Evolutionary conservation across 2,113 vertebrate genomes (phyloP).

Genomic region (Hippocampus comes): DNA sequence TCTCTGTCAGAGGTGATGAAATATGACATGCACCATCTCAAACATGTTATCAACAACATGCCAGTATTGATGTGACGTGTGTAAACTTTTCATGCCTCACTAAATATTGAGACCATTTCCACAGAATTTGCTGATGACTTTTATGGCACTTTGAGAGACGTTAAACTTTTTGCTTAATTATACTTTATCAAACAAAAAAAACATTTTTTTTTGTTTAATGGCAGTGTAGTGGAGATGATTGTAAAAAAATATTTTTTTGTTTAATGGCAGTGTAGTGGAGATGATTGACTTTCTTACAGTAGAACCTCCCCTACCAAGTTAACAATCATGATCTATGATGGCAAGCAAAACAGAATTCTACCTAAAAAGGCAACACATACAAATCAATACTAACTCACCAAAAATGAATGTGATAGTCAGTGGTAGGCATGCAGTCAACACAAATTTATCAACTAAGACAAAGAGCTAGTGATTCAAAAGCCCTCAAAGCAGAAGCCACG

Average conservation of each 20-base stretch:
- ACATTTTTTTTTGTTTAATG: neutral
- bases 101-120: neutral
- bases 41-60: constrained; percentile 1
- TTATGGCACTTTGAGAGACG: neutral
- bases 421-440: too few species aligned
- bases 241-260: too few species aligned
- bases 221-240: neutral
- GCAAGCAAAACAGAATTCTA: neutral
- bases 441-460: too few species aligned
- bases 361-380: too few species aligned
- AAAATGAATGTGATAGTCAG: too few species aligned
- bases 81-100: neutral
- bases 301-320: neutral
- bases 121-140: neutral
- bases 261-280: neutral
- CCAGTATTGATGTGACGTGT: neutral
- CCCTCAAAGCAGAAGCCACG: too few species aligned
- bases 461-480: too few species aligned
- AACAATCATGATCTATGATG: neutral
- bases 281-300: neutral
- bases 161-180: neutral
- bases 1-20: constrained; percentile 34
- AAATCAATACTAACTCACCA: too few species aligned
- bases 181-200: neutral
- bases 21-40: constrained; percentile 37